Conservation (phyloP, 2,888 invertebrate species). For the Drosophila meridiana region DNA sequence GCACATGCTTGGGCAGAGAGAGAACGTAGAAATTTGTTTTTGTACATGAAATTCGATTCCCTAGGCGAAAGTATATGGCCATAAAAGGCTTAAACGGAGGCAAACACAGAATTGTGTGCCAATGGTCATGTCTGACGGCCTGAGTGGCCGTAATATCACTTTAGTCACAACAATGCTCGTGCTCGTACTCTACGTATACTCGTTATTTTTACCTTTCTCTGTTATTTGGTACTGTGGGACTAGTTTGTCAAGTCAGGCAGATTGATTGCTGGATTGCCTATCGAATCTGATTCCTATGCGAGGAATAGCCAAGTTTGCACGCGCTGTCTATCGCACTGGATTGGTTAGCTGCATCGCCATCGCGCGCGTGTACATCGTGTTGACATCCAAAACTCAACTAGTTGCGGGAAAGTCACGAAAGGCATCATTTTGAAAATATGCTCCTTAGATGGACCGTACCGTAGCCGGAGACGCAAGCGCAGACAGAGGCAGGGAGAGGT, state of each 20-base stretch:
- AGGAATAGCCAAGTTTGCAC: slow-evolving; percentile 12
- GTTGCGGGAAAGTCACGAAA: slow-evolving; percentile 79
- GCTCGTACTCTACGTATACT: slow-evolving; percentile 2
- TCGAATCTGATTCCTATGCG: slow-evolving; percentile 7
- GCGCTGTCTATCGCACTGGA: slow-evolving; percentile 40
- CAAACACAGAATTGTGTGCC: slow-evolving; percentile 14
- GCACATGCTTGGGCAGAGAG: slow-evolving; percentile 6
- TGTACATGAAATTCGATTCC: slow-evolving; percentile 84
- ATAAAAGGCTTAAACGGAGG: slow-evolving; percentile 74
- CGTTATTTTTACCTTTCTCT: slow-evolving; percentile 8
- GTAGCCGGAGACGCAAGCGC: slow-evolving; percentile 47
- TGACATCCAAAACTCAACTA: slow-evolving; percentile 85
- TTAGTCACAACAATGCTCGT: neutral
- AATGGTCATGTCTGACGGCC: neutral
- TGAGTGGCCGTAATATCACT: neutral
- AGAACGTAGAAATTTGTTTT: slow-evolving; percentile 61
- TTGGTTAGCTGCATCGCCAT: slow-evolving; percentile 42
- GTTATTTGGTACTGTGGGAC: neutral
- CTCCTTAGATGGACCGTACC: slow-evolving; percentile 84
- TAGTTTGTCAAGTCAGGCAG: slow-evolving; percentile 19
- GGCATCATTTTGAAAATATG: slow-evolving; percentile 82
- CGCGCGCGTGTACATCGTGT: slow-evolving; percentile 80
- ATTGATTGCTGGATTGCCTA: neutral
- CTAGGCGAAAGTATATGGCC: slow-evolving; percentile 78
- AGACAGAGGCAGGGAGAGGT: slow-evolving; percentile 23